Base-by-base conservation (phyloP, 2,113 vertebrate genomes). In the Setophaga kirtlandii region DNA sequence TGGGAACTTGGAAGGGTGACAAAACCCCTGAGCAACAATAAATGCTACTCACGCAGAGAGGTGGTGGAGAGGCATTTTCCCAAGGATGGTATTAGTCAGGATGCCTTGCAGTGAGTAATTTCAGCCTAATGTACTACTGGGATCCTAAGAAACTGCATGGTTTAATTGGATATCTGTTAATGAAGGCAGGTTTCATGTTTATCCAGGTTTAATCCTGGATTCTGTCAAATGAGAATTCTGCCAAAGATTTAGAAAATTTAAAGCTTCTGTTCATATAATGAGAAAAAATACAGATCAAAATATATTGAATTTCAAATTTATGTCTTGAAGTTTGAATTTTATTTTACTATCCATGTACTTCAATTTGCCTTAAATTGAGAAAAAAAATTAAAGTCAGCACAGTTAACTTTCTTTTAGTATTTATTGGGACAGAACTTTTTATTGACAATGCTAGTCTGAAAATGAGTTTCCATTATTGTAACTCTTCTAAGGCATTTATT, bases 101-200 rank as follows among this genome's bases (percentile, higher is more conserved):
- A 73, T 78, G 20, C 11, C 47, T 89, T 44, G 37, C 21, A 55
- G 64, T 50, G 60, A 95, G 39, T n/a, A 37, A 80, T 49, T 81
- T 76, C 49, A 92, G 20, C 37, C 28, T 90, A 70, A 81, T 73
- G 30, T 23, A 12, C 49, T 79, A 17, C 27, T 58, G 93, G 49
- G 76, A 89, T 90, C 50, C 70, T 23, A 42, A 85, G 80, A 39
- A 93, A 71, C 23, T 41, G 75, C 25, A n/a, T 39, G 91, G 56
- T 78, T 58, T 79, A 96, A 95, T 92, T 92, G 39, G 80, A 76
- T 68, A 68, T 75, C 71, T 93, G 60, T 53, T 92, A 96, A 90
- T 84, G 82, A 92, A 93, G 60, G 78, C 47, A 93, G 80, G 87
- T 68, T 92, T 47, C 52, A 65, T 37, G 41, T 87, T 87, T 47